These are phyloP conservation scores for Caenorhabditis auriculariae DNA, from an alignment of 2,888 invertebrate genomes.

Conservation along the genomic window DNA sequence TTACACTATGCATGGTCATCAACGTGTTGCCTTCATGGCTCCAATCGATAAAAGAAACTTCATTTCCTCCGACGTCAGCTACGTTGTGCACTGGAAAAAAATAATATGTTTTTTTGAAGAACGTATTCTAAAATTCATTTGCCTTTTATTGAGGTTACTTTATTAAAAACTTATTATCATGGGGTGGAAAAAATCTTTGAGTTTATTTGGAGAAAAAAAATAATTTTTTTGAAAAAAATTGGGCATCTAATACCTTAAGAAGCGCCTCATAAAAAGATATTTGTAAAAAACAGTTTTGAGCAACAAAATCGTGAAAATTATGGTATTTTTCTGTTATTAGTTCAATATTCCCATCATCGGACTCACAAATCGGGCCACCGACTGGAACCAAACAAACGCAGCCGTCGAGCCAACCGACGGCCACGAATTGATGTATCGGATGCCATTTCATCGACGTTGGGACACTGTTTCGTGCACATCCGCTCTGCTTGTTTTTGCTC, in stretches of 20 bases:
- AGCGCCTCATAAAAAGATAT: too few species aligned
- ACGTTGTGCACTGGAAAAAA: conserved; percentile 15
- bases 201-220: not conserved
- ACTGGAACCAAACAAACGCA: conserved; percentile 15
- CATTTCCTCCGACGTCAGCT: conserved; percentile 1
- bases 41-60: conserved; percentile 17
- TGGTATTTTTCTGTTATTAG: too few species aligned
- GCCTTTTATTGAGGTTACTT: too few species aligned
- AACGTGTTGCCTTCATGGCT: conserved; percentile 21
- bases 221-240: not conserved
- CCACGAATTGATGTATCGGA: conserved; percentile 42
- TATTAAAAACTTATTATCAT: not conserved
- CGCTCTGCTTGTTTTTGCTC: conserved; percentile 15
- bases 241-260: too few species aligned
- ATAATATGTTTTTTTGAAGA: not conserved
- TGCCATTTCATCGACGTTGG: conserved; percentile 46
- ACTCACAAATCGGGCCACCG: conserved; percentile 14
- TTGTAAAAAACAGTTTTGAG: too few species aligned
- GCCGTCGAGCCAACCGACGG: conserved; percentile 55
- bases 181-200: not conserved
- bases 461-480: conserved; percentile 4
- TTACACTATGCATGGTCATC: conserved; percentile 15
- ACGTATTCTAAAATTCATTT: not conserved
- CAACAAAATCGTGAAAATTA: too few species aligned
- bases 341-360: too few species aligned